These are phyloP conservation scores for Petrocephalus microphthalmus DNA, from an alignment of 2,113 vertebrate genomes.

Conservation along the genomic window DNA sequence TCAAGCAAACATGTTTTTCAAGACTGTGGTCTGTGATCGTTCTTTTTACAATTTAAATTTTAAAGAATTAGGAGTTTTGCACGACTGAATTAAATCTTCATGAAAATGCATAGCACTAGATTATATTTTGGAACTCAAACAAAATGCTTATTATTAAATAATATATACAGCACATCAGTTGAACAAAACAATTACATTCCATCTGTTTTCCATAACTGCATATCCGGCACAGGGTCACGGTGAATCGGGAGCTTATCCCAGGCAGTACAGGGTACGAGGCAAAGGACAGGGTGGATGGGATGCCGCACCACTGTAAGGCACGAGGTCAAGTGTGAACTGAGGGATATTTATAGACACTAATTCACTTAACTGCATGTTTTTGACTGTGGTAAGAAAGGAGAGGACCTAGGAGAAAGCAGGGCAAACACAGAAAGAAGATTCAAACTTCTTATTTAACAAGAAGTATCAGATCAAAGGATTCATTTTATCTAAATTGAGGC, in stretches of 20 bases:
- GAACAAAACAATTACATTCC: not conserved
- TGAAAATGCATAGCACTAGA: not conserved
- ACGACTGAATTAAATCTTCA: not conserved
- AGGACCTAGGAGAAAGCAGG: not conserved
- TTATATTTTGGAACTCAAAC: not conserved
- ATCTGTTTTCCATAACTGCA: not conserved
- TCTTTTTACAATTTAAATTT: not conserved
- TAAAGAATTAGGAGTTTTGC: not conserved
- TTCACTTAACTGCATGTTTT: not conserved
- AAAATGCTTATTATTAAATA: not conserved
- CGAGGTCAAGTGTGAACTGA: not conserved
- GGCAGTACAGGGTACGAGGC: not conserved
- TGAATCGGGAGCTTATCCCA: not conserved
- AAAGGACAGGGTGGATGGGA: not conserved
- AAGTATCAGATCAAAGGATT: not conserved
- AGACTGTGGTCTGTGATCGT: not conserved
- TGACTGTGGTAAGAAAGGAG: not conserved
- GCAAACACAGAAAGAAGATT: not conserved
- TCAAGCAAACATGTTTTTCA: not conserved
- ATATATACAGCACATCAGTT: not conserved
- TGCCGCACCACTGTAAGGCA: not conserved
- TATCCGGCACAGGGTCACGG: not conserved
- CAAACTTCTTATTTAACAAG: not conserved
- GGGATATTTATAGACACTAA: not conserved
- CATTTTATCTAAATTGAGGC: not conserved